These are phyloP conservation scores for Acanthosepion lycidas DNA, from an alignment of 2,888 invertebrate species.

Conservation along the genomic window DNA sequence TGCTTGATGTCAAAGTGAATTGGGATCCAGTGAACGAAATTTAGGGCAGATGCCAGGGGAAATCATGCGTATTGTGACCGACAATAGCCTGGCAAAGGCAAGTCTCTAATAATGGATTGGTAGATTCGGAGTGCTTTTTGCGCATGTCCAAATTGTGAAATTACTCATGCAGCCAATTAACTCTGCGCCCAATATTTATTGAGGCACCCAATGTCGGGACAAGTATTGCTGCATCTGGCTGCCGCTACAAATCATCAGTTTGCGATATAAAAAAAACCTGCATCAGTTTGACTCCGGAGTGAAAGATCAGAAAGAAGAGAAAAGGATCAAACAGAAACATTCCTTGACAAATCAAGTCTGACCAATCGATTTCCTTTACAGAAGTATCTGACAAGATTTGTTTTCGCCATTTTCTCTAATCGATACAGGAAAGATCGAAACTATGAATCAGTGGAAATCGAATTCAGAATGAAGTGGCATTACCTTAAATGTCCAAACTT, in stretches of 20 bases:
- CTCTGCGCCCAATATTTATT: background rate
- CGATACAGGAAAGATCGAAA: background rate
- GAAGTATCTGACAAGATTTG: background rate
- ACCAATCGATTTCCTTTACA: background rate
- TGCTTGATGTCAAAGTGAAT: background rate
- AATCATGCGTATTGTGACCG: background rate
- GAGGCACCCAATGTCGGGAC: background rate
- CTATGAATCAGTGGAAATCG: background rate
- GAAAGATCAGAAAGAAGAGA: background rate
- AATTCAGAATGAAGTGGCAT: background rate
- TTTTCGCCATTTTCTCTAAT: background rate
- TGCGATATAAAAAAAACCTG: background rate
- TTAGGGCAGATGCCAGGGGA: background rate
- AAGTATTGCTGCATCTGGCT: background rate
- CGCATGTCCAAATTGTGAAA: background rate
- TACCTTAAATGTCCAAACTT: background rate
- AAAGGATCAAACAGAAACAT: background rate
- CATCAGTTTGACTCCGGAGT: background rate
- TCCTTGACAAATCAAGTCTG: background rate
- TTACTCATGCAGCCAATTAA: background rate
- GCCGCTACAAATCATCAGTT: background rate
- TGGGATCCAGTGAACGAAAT: background rate
- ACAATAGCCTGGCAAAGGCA: background rate
- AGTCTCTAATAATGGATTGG: slow-evolving; percentile 11
- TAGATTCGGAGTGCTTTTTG: background rate